Conservation (phyloP, 2,888 invertebrate genomes). For the Biston betularia region DNA sequence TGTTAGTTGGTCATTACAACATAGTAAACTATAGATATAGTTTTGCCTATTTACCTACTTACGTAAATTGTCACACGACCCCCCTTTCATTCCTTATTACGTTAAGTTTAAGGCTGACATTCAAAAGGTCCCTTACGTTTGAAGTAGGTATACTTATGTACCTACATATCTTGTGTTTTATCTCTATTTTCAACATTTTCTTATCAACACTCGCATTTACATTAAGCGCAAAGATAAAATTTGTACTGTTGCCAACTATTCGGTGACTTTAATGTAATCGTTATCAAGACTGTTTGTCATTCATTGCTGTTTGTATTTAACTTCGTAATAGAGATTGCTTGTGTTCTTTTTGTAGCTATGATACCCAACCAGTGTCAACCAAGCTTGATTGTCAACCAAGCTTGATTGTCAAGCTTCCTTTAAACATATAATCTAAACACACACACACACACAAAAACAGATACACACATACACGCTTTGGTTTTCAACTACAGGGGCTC, state of each 20-base stretch:
- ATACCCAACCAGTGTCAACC: no score
- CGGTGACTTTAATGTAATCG: constrained; percentile 13
- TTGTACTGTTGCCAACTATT: constrained; percentile 45
- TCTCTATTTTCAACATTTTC: constrained; percentile 23
- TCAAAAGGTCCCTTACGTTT: not conserved
- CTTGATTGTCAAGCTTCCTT: no score
- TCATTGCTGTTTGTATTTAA: constrained; percentile 1
- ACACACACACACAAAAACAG: no score
- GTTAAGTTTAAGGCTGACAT: constrained; percentile 11
- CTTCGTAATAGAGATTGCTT: not conserved
- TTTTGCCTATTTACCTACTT: no score
- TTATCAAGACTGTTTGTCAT: constrained; percentile 7
- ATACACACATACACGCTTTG: no score
- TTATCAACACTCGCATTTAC: constrained; percentile 19
- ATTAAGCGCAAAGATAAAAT: constrained; percentile 10
- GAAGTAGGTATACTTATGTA: not conserved
- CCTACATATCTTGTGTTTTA: constrained; percentile 7
- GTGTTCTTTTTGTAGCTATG: no score
- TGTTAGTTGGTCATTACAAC: no score
- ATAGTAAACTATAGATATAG: no score
- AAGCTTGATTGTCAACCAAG: no score
- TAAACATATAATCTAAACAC: no score
- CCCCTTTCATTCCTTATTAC: not conserved
- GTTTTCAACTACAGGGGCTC: no score
- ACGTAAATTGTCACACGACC: no score